These are phyloP conservation scores for Acleris literana DNA, from an alignment of 2,888 invertebrate genomes.

Conservation along the genomic window DNA sequence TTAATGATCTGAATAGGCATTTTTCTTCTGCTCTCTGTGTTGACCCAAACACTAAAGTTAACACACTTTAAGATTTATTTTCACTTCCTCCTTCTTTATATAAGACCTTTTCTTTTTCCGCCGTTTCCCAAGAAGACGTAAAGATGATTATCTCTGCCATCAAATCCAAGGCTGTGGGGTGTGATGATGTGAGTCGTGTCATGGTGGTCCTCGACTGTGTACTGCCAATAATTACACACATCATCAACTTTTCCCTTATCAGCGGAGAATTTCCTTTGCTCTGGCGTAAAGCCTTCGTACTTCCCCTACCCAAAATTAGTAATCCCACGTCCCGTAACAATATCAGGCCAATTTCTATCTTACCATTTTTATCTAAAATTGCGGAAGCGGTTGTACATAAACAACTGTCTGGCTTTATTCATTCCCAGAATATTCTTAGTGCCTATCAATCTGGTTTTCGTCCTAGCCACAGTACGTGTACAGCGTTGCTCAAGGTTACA, in stretches of 20 bases:
- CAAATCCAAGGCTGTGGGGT: neutral
- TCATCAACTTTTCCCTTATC: neutral
- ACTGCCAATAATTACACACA: neutral
- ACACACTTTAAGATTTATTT: too few relatives aligned
- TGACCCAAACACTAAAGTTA: too few relatives aligned
- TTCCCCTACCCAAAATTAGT: conserved; percentile 16
- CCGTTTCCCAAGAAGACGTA: neutral
- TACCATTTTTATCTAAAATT: conserved; percentile 24
- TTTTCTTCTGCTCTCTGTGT: too few relatives aligned
- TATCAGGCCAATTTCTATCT: conserved; percentile 22
- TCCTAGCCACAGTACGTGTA: neutral
- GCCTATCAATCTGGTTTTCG: conserved; percentile 6
- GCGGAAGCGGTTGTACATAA: conserved; percentile 10
- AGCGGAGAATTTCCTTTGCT: neutral
- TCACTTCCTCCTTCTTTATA: too few relatives aligned
- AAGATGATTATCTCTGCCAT: neutral
- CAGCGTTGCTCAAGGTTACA: neutral
- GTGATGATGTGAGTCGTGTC: neutral
- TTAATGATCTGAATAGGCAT: neutral
- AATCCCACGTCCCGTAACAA: conserved; percentile 3
- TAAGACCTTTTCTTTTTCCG: neutral
- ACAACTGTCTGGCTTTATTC: neutral
- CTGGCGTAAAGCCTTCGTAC: conserved; percentile 19
- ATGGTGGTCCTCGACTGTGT: neutral
- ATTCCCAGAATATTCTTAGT: neutral